Base-by-base conservation (phyloP, 2,888 invertebrate species). In the Eupithecia dodoneata region DNA sequence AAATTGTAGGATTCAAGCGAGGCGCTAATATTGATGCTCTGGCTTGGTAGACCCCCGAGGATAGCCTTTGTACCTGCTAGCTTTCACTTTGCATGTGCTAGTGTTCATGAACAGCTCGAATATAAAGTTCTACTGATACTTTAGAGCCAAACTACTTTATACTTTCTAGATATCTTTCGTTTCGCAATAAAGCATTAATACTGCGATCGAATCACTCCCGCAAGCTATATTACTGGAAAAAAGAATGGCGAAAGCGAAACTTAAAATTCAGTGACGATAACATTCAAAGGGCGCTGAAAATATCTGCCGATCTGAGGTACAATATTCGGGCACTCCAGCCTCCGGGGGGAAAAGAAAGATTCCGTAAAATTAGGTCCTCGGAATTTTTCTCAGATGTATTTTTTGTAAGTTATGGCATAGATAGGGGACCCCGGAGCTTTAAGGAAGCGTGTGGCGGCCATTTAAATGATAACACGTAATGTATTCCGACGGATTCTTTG, bases 391-490 rank as follows among this genome's bases (percentile, higher is more conserved):
- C n/a, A 44, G 72, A 72, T 72, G 72, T 78, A 73, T 79, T 81
- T 79, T 78, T 76, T 59, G 44, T 77, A 73, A 81, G 78, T 81
- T 80, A 80, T 71, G 76, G 75, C 67, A 30, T 10, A 74, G 82
- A 82, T 80, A 81, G 78, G 80, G 67, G 41, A 47, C 70, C 71
- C 77, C 52, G 18, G 79, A 73, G 81, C 18, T 70, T 71, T 72
- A 71, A 76, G 78, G 77, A 76, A 49, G 71, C 75, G 78, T 67
- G 72, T 69, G 78, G 78, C 71, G 76, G 71, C 81, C 76, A 70
- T 79, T 78, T 77, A 66, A 80, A 79, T 76, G 79, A 80, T 81
- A 81, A 81, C 63, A 49, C 45, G 71, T 76, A 76, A 79, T 76
- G 59, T 79, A 79, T 79, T 72, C 76, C 76, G 69, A 47, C 7